Percentiles rank a stretch among this genome's conserved stretches.
These are phyloP conservation scores for Heteromurus nitidus DNA, from an alignment of 2,888 invertebrate genomes.

Conservation along the genomic window DNA sequence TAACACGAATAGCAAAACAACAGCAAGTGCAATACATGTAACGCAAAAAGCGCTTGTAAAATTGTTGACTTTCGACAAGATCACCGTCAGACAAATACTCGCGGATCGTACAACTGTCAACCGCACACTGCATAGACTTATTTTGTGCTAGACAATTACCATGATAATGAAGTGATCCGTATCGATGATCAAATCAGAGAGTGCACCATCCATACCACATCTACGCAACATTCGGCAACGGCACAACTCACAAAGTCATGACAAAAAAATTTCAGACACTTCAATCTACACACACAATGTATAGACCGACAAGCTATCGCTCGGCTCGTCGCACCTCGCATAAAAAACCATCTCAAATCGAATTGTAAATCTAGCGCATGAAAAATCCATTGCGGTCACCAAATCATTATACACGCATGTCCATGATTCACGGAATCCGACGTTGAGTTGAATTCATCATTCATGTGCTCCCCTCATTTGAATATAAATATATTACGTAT, in stretches of 20 bases:
- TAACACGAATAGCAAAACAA: conserved; percentile 44
- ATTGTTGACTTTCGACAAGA: conserved; percentile 52
- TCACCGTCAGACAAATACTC: conserved; percentile 31
- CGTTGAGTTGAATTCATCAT: conserved; percentile 13
- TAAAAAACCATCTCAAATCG: conserved; percentile 53
- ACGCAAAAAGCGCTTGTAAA: conserved; percentile 1
- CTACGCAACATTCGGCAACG: conserved; percentile 24
- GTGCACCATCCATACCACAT: too few relatives aligned
- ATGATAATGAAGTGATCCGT: conserved; percentile 62
- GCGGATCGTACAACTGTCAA: conserved; percentile 22
- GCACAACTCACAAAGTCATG: background rate
- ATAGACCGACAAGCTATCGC: conserved; percentile 17
- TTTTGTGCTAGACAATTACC: conserved; percentile 33
- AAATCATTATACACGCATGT: conserved; percentile 60
- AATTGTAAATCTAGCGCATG: conserved; percentile 58
- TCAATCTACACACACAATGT: too few relatives aligned
- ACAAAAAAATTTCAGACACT: conserved; percentile 4
- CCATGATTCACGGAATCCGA: conserved; percentile 58
- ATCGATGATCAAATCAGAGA: conserved; percentile 50
- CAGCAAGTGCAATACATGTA: conserved; percentile 33
- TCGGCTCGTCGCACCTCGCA: conserved; percentile 40
- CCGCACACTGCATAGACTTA: background rate
- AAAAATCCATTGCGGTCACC: conserved; percentile 62
- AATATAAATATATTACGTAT: too few relatives aligned
- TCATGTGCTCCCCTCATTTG: too few relatives aligned